Base-by-base conservation (phyloP, 2,113 vertebrate species). In the Toxotes chatareus region DNA sequence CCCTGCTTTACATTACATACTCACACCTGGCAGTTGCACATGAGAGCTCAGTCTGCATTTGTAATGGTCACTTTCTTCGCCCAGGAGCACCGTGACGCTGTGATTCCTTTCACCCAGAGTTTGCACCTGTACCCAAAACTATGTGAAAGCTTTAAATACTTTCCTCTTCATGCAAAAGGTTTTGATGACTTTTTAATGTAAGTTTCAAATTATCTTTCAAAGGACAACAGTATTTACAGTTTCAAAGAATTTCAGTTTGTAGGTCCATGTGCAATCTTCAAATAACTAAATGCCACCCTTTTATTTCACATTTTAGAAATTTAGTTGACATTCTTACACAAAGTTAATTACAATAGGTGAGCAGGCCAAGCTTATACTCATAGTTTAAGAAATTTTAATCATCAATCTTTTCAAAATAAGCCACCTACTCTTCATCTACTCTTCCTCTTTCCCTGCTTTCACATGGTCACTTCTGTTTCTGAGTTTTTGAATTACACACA, bases 11-110 rank as follows among this genome's bases (percentile, higher is more conserved):
- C 42, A 83, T 80, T 75, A 27, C 23, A 10, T 62, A 76, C 73
- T 83, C 79, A 46, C 73, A 82, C 32, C 71, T 78, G 76, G 78
- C 59, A 82, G 61, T 59, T n/a, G 46, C 40, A 69, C 40, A 61
- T 62, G 38, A 42, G 77, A 88, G 71, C 49, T 81, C 76, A 31
- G 76, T 44, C 76, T 71, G 42, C 31, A 65, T 32, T 38, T 65
- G 55, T 21, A 47, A 65, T 47, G 38, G 36, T 19, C 68, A 44
- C 62, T 49, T 66, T 31, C n/a, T 46, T 9, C 46, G 40, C 63
- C 53, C 17, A n/a, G 38, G 19, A 12, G 17, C 32, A 69, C 60
- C 53, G 74, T 44, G 31, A 23, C 68, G 66, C 55, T 53, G 7
- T 75, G 59, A 81, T 57, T 70, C n/a, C 67, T 65, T 17, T 73